These are phyloP conservation scores for Ectobius pallidus DNA, from an alignment of 2,888 invertebrate genomes.

Conservation along the genomic window DNA sequence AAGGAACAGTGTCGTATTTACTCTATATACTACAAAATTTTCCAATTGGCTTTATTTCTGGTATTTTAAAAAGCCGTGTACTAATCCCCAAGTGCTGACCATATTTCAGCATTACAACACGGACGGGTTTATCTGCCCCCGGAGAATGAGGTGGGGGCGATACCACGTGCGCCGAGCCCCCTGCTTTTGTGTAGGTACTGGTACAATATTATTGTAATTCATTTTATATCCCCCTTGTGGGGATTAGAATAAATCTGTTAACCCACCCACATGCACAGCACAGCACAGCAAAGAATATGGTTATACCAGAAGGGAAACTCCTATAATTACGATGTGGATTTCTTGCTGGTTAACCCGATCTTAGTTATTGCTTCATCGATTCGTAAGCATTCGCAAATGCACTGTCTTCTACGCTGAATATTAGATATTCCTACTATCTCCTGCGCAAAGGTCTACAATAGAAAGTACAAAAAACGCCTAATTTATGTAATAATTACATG, in stretches of 20 bases:
- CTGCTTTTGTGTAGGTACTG: not conserved
- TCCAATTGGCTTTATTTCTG: slow-evolving; percentile 20
- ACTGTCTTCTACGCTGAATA: no score
- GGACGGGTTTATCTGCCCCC: slow-evolving; percentile 24
- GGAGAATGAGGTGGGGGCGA: not conserved
- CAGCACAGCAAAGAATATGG: no score
- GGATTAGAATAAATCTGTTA: slow-evolving; percentile 29
- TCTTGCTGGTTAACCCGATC: no score
- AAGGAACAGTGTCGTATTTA: not conserved
- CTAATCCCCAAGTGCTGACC: slow-evolving; percentile 21
- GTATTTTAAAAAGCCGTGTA: not conserved
- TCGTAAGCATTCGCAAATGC: no score
- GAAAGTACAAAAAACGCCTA: no score
- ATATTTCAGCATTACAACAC: slow-evolving; percentile 28
- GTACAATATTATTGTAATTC: slow-evolving; percentile 26
- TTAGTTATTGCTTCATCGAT: no score
- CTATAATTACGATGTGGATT: no score
- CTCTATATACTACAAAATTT: slow-evolving; percentile 9
- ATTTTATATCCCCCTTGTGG: slow-evolving; percentile 31
- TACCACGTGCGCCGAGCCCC: not conserved
- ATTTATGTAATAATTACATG: no score
- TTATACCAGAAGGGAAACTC: no score
- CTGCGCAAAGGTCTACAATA: no score
- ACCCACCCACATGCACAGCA: no score
- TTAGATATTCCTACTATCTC: no score